phyloP scores from a whole-genome alignment of 2,113 vertebrate species.

The Theristicus caerulescens region DNA sequence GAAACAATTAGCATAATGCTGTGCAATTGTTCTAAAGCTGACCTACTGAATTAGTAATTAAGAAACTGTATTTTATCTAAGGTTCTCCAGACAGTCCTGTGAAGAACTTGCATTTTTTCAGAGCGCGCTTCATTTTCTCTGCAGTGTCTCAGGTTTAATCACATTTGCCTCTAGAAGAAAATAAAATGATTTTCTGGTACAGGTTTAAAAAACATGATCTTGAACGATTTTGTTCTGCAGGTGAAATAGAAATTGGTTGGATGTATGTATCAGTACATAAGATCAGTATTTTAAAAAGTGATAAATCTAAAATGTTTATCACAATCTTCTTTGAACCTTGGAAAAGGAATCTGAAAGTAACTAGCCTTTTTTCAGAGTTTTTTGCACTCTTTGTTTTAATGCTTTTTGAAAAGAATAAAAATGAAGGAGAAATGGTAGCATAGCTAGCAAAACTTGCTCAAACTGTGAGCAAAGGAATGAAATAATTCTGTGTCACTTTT shows the following conservation, averaged over 20 bases:
- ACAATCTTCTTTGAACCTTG: not conserved
- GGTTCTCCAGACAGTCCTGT: not conserved
- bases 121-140: not conserved
- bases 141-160: not conserved
- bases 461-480: not conserved
- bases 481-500: not conserved
- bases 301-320: not conserved
- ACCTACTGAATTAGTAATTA: not conserved
- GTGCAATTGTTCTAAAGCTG: not conserved
- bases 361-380: not conserved
- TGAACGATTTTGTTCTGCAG: not conserved
- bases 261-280: not conserved
- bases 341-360: not conserved
- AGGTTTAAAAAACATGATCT: not conserved
- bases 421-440: not conserved
- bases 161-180: not conserved
- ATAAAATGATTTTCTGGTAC: not conserved
- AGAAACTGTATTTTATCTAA: not conserved
- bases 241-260: not conserved
- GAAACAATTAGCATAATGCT: not conserved
- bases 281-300: not conserved
- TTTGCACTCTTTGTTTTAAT: not conserved
- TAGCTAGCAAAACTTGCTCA: not conserved
- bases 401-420: not conserved
- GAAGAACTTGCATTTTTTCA: not conserved